phyloP scores from a whole-genome alignment of 2,113 vertebrate genomes.

The Stegastes partitus region DNA sequence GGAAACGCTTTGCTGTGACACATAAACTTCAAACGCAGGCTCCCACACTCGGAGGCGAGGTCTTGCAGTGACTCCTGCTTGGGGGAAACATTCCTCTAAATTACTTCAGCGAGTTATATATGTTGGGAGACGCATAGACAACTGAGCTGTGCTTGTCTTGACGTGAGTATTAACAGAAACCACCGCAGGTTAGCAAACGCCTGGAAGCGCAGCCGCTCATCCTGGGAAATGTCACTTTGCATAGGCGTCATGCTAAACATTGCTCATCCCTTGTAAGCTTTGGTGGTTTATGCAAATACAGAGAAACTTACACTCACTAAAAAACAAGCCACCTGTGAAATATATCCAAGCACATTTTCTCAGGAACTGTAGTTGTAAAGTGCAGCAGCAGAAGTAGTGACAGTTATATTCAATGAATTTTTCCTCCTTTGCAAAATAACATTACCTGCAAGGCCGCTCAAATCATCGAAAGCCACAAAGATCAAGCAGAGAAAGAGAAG shows the following conservation, averaged over 20 bases:
- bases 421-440: no score
- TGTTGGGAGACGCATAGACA: conserved; percentile 43
- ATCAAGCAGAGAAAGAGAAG: background rate
- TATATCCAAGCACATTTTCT: no score
- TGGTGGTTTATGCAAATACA: conserved; percentile 4
- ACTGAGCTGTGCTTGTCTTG: conserved; percentile 50
- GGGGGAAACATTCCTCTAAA: conserved; percentile 47
- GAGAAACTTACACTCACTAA: no score
- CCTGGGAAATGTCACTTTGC: conserved; percentile 41
- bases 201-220: conserved; percentile 21
- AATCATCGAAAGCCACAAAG: no score
- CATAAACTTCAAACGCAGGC: conserved; percentile 48
- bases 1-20: conserved; percentile 40
- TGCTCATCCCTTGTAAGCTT: background rate
- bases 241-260: background rate
- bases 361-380: no score
- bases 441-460: no score
- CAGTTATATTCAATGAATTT: no score
- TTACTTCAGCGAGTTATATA: conserved; percentile 45
- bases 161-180: conserved; percentile 65
- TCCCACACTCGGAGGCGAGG: conserved; percentile 45
- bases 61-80: conserved; percentile 23
- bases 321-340: no score
- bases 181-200: conserved; percentile 43
- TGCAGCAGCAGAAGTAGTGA: no score